phyloP scores from a whole-genome alignment of 2,888 invertebrate species.

The Dolichomitus sp. region DNA sequence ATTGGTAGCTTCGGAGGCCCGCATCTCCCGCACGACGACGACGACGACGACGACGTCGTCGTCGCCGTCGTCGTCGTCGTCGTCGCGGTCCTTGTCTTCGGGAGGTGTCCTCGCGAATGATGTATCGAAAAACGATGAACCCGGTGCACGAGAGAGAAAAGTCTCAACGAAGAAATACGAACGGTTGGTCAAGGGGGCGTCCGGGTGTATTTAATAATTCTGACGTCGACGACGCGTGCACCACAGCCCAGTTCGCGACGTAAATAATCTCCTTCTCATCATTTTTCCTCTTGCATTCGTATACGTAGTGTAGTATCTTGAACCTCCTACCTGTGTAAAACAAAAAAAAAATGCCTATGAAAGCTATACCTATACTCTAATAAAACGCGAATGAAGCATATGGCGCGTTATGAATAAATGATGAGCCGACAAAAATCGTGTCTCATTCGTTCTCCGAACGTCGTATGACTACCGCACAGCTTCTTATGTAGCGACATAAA shows the following conservation, averaged over 20 bases:
- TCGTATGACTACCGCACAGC: background rate
- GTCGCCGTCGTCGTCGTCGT: slow-evolving; percentile 48
- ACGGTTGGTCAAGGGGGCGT: slow-evolving; percentile 11
- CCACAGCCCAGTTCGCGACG: slow-evolving; percentile 11
- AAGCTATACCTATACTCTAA: background rate
- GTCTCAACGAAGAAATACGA: background rate
- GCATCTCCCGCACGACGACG: slow-evolving; percentile 74
- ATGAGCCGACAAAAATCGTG: slow-evolving; percentile 20
- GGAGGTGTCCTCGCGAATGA: slow-evolving; percentile 77
- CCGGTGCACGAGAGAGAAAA: slow-evolving; percentile 27
- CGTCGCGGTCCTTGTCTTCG: slow-evolving; percentile 52
- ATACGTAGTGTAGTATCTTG: slow-evolving; percentile 10
- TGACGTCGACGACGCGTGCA: slow-evolving; percentile 53
- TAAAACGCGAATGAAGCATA: slow-evolving; percentile 27
- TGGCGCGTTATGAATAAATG: slow-evolving; percentile 43
- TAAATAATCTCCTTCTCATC: slow-evolving; percentile 32
- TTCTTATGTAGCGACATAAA: slow-evolving; percentile 13
- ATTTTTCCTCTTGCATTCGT: background rate
- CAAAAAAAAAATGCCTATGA: slow-evolving; percentile 14
- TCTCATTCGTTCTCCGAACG: slow-evolving; percentile 35
- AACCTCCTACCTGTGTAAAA: background rate
- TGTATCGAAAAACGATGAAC: slow-evolving; percentile 72
- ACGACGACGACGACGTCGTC: slow-evolving; percentile 53
- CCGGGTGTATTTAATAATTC: slow-evolving; percentile 65
- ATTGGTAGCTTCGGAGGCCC: slow-evolving; percentile 81